Conservation (phyloP, 2,797 vertebrate species). For the Onychomys arenicola region DNA sequence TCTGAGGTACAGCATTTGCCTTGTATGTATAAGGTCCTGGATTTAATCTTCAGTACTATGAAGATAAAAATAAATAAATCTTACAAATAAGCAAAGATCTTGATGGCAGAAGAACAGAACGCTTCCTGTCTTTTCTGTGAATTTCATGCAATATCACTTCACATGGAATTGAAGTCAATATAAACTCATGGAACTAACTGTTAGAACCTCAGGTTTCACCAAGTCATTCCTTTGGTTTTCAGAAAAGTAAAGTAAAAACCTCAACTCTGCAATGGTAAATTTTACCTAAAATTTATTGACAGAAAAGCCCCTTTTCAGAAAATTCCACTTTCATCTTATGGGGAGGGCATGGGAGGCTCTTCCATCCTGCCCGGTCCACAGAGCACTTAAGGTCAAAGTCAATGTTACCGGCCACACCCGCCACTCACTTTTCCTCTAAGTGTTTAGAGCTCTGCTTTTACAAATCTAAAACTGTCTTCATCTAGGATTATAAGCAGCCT, state of each 20-base stretch:
- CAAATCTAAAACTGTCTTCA: neutral
- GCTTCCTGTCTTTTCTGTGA: neutral
- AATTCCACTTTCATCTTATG: neutral
- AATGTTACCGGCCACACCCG: neutral
- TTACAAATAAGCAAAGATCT: neutral
- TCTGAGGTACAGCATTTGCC: neutral
- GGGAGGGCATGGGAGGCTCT: neutral
- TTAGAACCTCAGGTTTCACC: neutral
- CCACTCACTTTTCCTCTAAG: neutral
- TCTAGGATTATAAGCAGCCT: neutral
- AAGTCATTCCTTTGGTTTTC: constrained; percentile 1
- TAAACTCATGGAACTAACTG: neutral
- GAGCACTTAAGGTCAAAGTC: neutral
- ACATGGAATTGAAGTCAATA: neutral
- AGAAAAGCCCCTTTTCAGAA: constrained; percentile 10
- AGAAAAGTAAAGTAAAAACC: neutral
- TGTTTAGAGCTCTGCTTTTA: neutral
- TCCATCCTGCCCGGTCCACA: neutral
- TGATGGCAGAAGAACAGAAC: neutral
- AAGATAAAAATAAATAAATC: neutral
- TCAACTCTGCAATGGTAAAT: neutral
- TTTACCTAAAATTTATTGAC: neutral
- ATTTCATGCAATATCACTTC: neutral
- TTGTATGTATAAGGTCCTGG: neutral
- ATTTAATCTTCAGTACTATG: neutral